These are phyloP conservation scores for Anas platyrhynchos DNA, from an alignment of 2,113 vertebrate species.

Conservation along the genomic window DNA sequence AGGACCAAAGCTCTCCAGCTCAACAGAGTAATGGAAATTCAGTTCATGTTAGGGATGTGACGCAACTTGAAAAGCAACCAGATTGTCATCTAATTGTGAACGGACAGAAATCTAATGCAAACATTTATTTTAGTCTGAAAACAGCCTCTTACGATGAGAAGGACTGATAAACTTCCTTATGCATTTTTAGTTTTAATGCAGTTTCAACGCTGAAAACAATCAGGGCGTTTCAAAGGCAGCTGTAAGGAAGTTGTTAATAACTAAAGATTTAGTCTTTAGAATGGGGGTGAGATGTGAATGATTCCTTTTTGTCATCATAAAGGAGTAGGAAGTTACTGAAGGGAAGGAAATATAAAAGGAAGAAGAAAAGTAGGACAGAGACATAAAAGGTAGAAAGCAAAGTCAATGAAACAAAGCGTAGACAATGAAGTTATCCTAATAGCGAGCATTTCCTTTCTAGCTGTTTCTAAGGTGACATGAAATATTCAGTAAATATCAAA, in stretches of 20 bases:
- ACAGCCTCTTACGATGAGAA: neutral
- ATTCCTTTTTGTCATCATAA: neutral
- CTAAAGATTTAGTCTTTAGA: neutral
- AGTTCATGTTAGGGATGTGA: fast-evolving
- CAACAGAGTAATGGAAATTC: neutral
- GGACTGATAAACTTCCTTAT: neutral
- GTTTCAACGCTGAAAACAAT: neutral
- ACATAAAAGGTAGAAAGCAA: neutral
- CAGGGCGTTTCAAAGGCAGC: neutral
- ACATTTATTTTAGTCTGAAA: neutral
- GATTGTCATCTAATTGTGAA: neutral
- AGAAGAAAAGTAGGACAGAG: neutral
- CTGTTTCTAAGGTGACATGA: neutral
- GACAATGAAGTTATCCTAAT: neutral
- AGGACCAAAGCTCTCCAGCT: neutral
- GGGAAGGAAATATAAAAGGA: neutral
- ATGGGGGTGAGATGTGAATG: neutral
- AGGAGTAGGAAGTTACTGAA: neutral
- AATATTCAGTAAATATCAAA: neutral
- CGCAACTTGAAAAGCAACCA: neutral
- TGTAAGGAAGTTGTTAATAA: neutral
- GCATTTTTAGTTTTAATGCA: neutral
- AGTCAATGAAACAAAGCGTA: neutral
- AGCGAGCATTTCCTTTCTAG: neutral
- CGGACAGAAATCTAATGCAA: neutral